These are phyloP conservation scores for Tupaia tana DNA, from an alignment of 2,113 vertebrate genomes.

Conservation along the genomic window DNA sequence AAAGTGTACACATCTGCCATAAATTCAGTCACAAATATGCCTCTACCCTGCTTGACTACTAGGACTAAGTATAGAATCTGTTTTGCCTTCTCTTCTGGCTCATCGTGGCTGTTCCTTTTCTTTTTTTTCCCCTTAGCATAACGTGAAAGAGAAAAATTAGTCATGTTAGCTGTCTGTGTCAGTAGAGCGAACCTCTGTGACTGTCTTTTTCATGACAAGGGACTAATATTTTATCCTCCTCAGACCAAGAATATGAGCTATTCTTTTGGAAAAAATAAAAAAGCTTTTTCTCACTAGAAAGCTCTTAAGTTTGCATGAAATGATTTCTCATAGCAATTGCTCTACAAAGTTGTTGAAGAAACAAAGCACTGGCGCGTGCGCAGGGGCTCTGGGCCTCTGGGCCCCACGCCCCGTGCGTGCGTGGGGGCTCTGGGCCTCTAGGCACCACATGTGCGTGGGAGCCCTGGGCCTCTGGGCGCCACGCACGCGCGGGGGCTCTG, in stretches of 20 bases:
- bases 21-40: neutral
- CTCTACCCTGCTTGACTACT: conserved; percentile 4
- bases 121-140: neutral
- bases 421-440: no score
- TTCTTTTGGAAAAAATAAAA: no score
- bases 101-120: neutral
- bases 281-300: conserved; percentile 55
- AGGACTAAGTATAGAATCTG: conserved; percentile 29
- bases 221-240: conserved; percentile 29
- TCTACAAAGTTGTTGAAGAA: neutral
- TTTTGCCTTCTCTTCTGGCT: neutral
- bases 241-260: neutral
- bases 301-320: conserved; percentile 26
- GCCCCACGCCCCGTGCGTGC: no score
- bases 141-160: conserved; percentile 31
- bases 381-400: no score
- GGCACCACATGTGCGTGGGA: no score
- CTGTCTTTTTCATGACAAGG: conserved; percentile 41
- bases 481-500: no score
- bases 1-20: neutral
- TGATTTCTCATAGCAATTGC: conserved; percentile 24
- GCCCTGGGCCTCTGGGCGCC: no score
- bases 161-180: neutral
- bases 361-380: no score
- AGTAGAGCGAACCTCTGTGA: conserved; percentile 8